Base-by-base conservation (phyloP, 92 coral and sea anemone genomes). In the Zoanthus solanderi region DNA sequence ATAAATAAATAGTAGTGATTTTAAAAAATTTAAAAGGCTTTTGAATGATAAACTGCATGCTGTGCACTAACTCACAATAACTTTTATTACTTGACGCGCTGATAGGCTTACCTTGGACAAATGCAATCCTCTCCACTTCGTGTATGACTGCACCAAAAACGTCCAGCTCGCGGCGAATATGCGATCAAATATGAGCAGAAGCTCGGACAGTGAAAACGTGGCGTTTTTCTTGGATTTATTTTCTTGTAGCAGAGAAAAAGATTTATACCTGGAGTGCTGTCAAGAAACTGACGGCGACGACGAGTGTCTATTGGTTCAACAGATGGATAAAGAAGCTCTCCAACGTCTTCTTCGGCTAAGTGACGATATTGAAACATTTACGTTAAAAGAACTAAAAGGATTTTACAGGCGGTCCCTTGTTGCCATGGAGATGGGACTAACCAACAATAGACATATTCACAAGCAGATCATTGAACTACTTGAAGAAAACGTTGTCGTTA, bases 391-490 rank as follows among this genome's bases (percentile, higher is more conserved):
- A 67, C 88, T 94, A 44, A 90, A 89, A 71, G 91, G 91, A 9
- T 71, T 93, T 2, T 89, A 94, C 88, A 81, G 98, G 65, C 93
- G 93, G 3, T 91, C 98, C 9, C 93, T 94, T 52, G 98, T 94
- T 47, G 98, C 94, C 37, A 87, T 94, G 28, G 96, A 91, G 67
- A 95, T 96, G 66, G 95, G 92, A 13, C 83, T 94, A 71, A 94
- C 98, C 47, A 94, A 93, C 58, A 94, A 94, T 75, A 68, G 87
- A 66, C 96, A 94, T 78, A 77, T 94, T 63, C 98, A 94, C 76
- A 79, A 76, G 77, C 89, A 92, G 68, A 94, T 94, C 72, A 54
- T 93, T 32, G 80, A 84, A 58, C 83, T 93, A 42, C 83, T 94
- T 48, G 96, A 93, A 50, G 79, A 74, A 72, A 87, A 83, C 67